phyloP scores from a whole-genome alignment of 2,888 invertebrate genomes.

The Stomorhina lunata region DNA sequence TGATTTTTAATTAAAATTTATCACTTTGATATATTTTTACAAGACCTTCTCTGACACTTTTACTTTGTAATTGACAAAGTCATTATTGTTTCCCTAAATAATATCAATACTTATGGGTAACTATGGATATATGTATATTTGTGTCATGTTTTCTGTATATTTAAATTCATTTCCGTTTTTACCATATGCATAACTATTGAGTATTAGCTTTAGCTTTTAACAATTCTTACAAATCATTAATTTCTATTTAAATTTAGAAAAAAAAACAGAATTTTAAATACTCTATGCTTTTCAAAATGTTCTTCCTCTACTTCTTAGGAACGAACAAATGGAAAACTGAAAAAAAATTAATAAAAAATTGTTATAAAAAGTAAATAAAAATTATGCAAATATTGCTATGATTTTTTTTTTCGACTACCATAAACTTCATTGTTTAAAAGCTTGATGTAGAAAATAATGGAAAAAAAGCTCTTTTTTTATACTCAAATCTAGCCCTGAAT shows the following conservation, averaged over 20 bases:
- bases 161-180: slow-evolving; percentile 61
- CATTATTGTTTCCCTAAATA: no score
- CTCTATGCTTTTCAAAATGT: slow-evolving; percentile 4
- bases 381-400: slow-evolving; percentile 62
- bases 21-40: not conserved
- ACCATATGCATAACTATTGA: slow-evolving; percentile 54
- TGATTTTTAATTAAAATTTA: not conserved
- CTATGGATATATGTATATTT: no score
- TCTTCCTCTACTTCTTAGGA: slow-evolving; percentile 39
- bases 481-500: slow-evolving; percentile 43
- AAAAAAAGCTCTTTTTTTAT: not conserved
- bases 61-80: not conserved
- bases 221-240: slow-evolving; percentile 50
- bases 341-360: slow-evolving; percentile 3
- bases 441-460: not conserved
- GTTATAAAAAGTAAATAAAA: slow-evolving; percentile 24
- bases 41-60: not conserved
- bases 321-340: slow-evolving; percentile 24
- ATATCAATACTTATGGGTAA: no score
- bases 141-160: no score
- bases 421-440: slow-evolving; percentile 21
- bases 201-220: slow-evolving; percentile 6
- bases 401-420: not conserved
- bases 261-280: slow-evolving; percentile 14
- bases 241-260: slow-evolving; percentile 40